phyloP scores from a whole-genome alignment of 2,113 vertebrate species.

The Chionomys nivalis region DNA sequence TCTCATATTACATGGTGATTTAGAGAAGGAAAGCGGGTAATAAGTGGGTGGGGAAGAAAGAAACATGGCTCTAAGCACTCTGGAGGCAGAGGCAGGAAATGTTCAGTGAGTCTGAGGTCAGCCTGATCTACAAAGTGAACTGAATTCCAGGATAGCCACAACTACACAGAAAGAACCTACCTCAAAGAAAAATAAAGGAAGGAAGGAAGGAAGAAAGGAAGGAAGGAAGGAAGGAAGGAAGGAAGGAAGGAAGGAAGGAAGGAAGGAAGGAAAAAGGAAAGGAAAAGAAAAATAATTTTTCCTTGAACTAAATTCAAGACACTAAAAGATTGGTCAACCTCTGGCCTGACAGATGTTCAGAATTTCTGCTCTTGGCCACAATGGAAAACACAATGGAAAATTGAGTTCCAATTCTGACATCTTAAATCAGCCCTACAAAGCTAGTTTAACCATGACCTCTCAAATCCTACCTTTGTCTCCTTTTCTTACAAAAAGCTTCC shows the following conservation, averaged over 20 bases:
- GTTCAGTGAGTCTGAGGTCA: neutral
- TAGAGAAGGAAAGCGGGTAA: neutral
- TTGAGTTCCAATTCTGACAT: neutral
- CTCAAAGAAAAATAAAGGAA: neutral
- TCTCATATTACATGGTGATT: neutral
- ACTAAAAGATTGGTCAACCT: neutral
- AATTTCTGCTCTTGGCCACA: neutral
- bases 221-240: rapidly evolving
- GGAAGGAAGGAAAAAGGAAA: too few relatives aligned
- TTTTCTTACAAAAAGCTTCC: neutral
- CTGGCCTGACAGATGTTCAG: neutral
- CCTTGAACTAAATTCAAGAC: neutral
- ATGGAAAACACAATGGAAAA: neutral
- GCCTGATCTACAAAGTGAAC: neutral
- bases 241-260: too few relatives aligned
- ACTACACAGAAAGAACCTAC: neutral
- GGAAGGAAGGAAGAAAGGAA: too few relatives aligned
- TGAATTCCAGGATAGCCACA: neutral
- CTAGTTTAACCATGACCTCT: neutral
- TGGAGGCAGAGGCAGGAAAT: neutral
- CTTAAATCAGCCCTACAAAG: neutral
- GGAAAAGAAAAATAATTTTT: neutral
- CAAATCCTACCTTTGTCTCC: neutral
- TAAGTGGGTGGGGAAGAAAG: neutral
- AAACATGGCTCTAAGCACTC: neutral